phyloP scores from a whole-genome alignment of 2,113 vertebrate species.

The Leuciscus idus region DNA sequence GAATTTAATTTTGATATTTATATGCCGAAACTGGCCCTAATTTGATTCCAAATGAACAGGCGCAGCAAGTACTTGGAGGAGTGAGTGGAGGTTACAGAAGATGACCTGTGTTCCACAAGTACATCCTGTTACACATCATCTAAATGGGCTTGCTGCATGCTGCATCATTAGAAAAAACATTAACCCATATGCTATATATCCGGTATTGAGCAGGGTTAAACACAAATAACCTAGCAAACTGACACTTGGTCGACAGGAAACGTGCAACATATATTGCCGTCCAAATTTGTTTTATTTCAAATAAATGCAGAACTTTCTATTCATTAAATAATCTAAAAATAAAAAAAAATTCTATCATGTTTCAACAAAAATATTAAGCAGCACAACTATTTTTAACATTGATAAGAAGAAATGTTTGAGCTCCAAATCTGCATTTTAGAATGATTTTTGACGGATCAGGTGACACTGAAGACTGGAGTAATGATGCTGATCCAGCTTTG shows the following conservation, averaged over 20 bases:
- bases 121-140: constrained; percentile 60
- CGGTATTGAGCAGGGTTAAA: constrained; percentile 30
- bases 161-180: constrained; percentile 62
- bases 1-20: neutral
- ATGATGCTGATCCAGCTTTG: neutral
- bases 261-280: neutral
- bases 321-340: no score
- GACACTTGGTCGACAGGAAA: neutral
- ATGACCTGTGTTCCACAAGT: constrained; percentile 61
- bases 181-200: constrained; percentile 39
- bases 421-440: neutral
- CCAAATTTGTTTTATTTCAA: neutral
- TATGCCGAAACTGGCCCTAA: neutral
- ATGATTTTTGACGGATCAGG: neutral
- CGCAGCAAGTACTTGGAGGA: neutral
- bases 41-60: neutral
- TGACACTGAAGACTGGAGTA: neutral
- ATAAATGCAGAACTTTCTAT: neutral
- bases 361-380: neutral
- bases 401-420: neutral
- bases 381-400: neutral
- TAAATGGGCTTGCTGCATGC: constrained; percentile 53
- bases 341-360: no score
- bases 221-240: constrained; percentile 9
- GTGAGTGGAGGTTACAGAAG: neutral